phyloP scores from a whole-genome alignment of 2,888 invertebrate genomes.

The Autographa pulchrina region DNA sequence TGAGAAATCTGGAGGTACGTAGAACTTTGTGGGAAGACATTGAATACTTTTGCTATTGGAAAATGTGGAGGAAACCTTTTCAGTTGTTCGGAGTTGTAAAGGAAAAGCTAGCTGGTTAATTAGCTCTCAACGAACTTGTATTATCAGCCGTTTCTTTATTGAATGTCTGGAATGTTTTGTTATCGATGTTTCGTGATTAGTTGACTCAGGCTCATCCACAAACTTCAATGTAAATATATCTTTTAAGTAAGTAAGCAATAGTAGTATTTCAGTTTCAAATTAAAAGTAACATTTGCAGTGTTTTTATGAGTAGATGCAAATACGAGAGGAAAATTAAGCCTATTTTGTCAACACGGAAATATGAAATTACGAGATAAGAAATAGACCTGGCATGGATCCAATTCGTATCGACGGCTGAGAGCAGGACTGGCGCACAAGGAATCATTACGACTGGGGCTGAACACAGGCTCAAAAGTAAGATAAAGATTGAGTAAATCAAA shows the following conservation, averaged over 20 bases:
- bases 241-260: no score
- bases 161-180: not conserved
- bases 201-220: no score
- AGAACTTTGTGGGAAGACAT: not conserved
- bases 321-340: no score
- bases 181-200: not conserved
- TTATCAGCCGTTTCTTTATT: not conserved
- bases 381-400: slow-evolving; percentile 30
- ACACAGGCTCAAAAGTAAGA: not conserved
- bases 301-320: no score
- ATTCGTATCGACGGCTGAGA: slow-evolving; percentile 9
- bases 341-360: no score
- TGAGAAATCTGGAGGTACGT: not conserved
- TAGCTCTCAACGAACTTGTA: not conserved
- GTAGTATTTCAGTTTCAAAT: no score
- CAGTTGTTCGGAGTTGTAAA: not conserved
- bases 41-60: not conserved
- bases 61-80: not conserved
- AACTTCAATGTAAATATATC: no score
- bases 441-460: slow-evolving; percentile 8
- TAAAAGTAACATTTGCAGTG: no score
- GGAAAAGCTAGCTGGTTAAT: slow-evolving; percentile 1
- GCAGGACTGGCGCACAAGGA: slow-evolving; percentile 5
- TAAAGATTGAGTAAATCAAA: not conserved
- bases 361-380: slow-evolving; percentile 7